Conservation (phyloP, 2,113 vertebrate genomes). For the Phyllostomus hastatus region DNA sequence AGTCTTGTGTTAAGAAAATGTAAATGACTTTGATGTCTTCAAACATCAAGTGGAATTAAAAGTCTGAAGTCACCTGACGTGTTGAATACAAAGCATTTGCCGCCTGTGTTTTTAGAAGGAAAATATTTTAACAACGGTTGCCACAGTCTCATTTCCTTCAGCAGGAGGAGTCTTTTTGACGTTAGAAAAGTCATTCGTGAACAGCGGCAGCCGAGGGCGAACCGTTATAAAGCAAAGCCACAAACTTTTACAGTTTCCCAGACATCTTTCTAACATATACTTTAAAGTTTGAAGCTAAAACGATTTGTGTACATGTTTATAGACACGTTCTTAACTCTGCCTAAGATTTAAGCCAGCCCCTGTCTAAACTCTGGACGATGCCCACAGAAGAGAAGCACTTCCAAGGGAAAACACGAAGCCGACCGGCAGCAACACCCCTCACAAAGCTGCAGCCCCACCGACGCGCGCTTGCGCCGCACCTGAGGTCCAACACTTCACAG, state of each 20-base stretch:
- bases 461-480: accelerated
- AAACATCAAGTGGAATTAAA: background rate
- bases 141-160: background rate
- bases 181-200: background rate
- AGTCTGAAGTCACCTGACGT: background rate
- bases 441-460: background rate
- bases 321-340: background rate
- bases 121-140: background rate
- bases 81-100: background rate
- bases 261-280: background rate
- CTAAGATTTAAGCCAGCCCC: background rate
- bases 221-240: background rate
- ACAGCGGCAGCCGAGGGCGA: background rate
- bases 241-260: background rate
- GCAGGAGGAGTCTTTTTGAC: background rate
- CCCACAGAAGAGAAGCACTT: background rate
- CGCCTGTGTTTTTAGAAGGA: background rate
- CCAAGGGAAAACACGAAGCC: background rate
- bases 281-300: background rate
- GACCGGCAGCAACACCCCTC: background rate
- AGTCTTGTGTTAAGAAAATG: background rate
- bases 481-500: background rate
- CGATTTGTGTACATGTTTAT: background rate
- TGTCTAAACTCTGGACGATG: background rate
- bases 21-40: background rate